These are phyloP conservation scores for Astatoreochromis straeleni DNA, from an alignment of 2,113 vertebrate genomes.

Conservation along the genomic window DNA sequence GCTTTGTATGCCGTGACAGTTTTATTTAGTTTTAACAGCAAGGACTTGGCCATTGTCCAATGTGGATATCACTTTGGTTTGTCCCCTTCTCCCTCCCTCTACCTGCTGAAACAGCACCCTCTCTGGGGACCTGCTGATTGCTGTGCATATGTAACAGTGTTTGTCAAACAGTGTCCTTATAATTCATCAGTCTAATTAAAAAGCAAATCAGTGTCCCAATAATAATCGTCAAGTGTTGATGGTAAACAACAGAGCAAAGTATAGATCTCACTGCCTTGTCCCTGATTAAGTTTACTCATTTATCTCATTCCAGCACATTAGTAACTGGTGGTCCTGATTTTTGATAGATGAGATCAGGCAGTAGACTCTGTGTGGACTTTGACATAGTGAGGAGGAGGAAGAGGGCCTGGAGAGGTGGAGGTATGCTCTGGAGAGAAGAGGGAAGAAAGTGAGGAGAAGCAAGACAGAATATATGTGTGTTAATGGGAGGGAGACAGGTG, in stretches of 20 bases:
- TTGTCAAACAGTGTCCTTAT: neutral
- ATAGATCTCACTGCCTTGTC: neutral
- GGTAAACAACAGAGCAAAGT: neutral
- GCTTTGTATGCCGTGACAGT: neutral
- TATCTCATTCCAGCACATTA: neutral
- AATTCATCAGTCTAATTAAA: neutral
- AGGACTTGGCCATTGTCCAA: neutral
- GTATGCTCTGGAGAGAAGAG: neutral
- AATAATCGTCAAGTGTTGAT: neutral
- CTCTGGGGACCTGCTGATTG: neutral
- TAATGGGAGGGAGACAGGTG: neutral
- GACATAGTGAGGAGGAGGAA: neutral
- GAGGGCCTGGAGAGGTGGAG: neutral
- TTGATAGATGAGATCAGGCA: neutral
- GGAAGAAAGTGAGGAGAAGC: neutral
- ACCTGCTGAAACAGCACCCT: neutral
- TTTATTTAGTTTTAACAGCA: neutral
- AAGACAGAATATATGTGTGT: neutral
- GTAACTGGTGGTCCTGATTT: neutral
- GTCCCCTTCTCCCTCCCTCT: neutral
- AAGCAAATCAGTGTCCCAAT: neutral
- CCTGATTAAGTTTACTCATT: neutral
- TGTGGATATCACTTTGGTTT: neutral
- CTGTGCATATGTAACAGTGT: neutral
- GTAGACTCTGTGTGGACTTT: neutral